These are phyloP conservation scores for Carcina quercana DNA, from an alignment of 2,888 invertebrate genomes.

Conservation along the genomic window DNA sequence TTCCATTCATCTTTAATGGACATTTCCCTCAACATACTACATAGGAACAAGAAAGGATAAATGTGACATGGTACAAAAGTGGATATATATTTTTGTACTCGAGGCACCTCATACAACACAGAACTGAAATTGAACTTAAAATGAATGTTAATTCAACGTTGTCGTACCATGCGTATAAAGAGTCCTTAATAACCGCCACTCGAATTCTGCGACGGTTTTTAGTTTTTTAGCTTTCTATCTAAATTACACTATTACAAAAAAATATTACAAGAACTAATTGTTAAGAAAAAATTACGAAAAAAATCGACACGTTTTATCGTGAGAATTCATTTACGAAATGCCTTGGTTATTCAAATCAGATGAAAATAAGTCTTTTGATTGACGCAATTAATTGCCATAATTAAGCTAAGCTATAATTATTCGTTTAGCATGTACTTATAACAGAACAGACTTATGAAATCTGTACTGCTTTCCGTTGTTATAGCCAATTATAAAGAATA, in stretches of 20 bases:
- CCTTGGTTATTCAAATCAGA: constrained; percentile 14
- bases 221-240: constrained; percentile 7
- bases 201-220: background rate
- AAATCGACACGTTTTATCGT: constrained; percentile 6
- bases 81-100: no score
- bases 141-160: no score
- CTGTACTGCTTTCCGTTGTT: no score
- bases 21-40: no score
- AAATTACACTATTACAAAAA: background rate
- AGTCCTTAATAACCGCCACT: constrained; percentile 14
- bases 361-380: constrained; percentile 13
- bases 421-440: background rate
- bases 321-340: constrained; percentile 16
- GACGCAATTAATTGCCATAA: constrained; percentile 13
- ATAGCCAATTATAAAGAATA: no score
- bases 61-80: no score
- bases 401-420: background rate
- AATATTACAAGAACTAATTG: constrained; percentile 2
- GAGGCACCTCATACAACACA: no score
- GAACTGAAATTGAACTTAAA: no score
- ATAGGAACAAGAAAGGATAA: no score
- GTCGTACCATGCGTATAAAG: no score
- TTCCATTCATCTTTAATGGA: no score
- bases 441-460: no score
- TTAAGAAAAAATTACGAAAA: background rate